Evolutionary conservation across 2,797 vertebrate genomes (phyloP), one percentile per base, ranked within the genome.

Genomic region (Calcarius lapponicus): DNA sequence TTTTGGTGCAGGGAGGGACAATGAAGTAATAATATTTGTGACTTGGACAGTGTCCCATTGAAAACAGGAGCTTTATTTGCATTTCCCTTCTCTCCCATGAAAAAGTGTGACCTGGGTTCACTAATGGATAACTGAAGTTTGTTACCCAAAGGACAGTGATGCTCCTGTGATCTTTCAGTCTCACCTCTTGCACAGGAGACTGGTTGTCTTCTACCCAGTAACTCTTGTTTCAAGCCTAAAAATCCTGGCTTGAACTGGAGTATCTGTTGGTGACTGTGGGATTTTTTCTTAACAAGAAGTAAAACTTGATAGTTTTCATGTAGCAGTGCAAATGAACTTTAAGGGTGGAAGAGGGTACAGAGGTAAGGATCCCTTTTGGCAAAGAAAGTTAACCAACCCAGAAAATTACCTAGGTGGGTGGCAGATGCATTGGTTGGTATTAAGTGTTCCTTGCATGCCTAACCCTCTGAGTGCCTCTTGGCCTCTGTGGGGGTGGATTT

Each of bases 351-450:
- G 31, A 75, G 28, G 15, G 3, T 56, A 57, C 42, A 40, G 58
- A 25, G 25, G 13, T 62, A 26, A 34, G 11, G 13, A 42, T 88
- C 7, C 3, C 40, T 81, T 83, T 61, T 62, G 36, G 19, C 3
- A 2, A 1, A 43, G 73, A 54, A 62, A 22, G 38, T 22, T 64
- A 66, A 69, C 11, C 61, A 73, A 31, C 25, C 22, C 45, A 9
- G 43, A 62, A 47, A 36, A 31, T 26, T 1, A 17, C 22, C 10
- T 32, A 3, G 0, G 0, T 60, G 14, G 22, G 32, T 7, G 32
- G 60, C 42, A 86, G 40, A 5, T 64, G 19, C 3, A 2, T 20
- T 64, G 29, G 18, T 80, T 2, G 1, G 6, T 36, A 5, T n/a
- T 56, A 24, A 45, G 36, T 34, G 40, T 29, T 57, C 18, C 18